Conservation (phyloP, 2,888 invertebrate genomes). For the Philereme transversata region DNA sequence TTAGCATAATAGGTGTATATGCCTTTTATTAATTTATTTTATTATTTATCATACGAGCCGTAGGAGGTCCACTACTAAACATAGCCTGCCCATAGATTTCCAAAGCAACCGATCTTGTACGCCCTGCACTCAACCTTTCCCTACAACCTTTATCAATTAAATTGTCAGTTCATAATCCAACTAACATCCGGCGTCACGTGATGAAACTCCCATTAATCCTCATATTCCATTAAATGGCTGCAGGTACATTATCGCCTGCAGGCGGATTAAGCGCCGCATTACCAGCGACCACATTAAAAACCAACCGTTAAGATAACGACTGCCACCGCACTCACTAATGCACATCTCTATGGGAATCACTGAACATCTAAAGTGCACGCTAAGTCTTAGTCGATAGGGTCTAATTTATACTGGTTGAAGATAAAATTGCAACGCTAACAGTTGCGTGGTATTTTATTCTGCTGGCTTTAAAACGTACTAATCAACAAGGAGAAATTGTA, state of each 20-base stretch:
- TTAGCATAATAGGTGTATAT: no score
- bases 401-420: neutral
- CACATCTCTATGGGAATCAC: slow-evolving; percentile 14
- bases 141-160: no score
- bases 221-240: slow-evolving; percentile 15
- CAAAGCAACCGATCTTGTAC: no score
- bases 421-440: slow-evolving; percentile 14
- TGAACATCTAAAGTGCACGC: slow-evolving; percentile 2
- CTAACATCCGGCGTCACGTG: neutral
- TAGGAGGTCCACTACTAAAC: no score
- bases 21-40: no score
- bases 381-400: neutral
- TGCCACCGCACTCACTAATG: slow-evolving; percentile 22
- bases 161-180: no score
- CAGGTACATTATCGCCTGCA: slow-evolving; percentile 19
- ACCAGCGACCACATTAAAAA: slow-evolving; percentile 32
- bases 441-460: slow-evolving; percentile 13
- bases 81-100: no score
- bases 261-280: slow-evolving; percentile 23
- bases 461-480: slow-evolving; percentile 12
- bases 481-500: neutral
- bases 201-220: slow-evolving; percentile 14
- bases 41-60: no score
- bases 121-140: no score
- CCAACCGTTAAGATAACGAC: slow-evolving; percentile 24